Conservation (phyloP, 1,140 invertebrate genomes). For the Zaprionus tsacasi region DNA sequence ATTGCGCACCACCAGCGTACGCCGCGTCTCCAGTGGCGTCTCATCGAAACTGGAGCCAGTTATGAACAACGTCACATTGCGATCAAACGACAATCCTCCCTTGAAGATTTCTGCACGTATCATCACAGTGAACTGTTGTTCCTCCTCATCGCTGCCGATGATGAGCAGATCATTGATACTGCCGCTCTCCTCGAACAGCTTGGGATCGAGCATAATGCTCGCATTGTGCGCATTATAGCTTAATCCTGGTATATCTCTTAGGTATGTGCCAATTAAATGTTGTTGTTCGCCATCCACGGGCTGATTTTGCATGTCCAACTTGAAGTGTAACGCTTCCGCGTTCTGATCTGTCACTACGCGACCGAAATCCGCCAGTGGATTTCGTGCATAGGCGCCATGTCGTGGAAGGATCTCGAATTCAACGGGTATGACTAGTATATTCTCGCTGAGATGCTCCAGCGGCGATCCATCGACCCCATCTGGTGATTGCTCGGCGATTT, state of each 20-base stretch:
- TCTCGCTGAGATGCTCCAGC: conserved; percentile 52
- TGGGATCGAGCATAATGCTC: conserved; percentile 65
- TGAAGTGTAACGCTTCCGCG: conserved; percentile 50
- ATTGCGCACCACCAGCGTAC: conserved; percentile 63
- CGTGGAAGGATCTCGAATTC: conserved; percentile 92
- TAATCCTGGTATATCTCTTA: conserved; percentile 64
- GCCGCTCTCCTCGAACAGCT: conserved; percentile 56
- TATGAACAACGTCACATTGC: conserved; percentile 67
- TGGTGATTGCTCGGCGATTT: conserved; percentile 61
- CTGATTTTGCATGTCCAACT: conserved; percentile 65
- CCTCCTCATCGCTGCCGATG: conserved; percentile 21
- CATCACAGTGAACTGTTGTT: conserved; percentile 61
- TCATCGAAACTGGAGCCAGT: conserved; percentile 41
- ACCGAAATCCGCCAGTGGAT: conserved; percentile 93
- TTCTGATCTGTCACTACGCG: conserved; percentile 59
- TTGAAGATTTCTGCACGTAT: conserved; percentile 75
- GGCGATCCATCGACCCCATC: conserved; percentile 10
- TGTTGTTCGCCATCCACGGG: conserved; percentile 40
- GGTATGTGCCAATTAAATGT: conserved; percentile 53
- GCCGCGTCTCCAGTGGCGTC: conserved; percentile 37
- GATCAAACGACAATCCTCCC: conserved; percentile 60
- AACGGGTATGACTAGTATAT: conserved; percentile 91
- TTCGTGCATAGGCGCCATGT: conserved; percentile 90
- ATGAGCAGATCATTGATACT: conserved; percentile 60
- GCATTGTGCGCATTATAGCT: conserved; percentile 58